These are phyloP conservation scores for Meteorus sp. DNA, from an alignment of 1,140 invertebrate genomes.

Conservation along the genomic window DNA sequence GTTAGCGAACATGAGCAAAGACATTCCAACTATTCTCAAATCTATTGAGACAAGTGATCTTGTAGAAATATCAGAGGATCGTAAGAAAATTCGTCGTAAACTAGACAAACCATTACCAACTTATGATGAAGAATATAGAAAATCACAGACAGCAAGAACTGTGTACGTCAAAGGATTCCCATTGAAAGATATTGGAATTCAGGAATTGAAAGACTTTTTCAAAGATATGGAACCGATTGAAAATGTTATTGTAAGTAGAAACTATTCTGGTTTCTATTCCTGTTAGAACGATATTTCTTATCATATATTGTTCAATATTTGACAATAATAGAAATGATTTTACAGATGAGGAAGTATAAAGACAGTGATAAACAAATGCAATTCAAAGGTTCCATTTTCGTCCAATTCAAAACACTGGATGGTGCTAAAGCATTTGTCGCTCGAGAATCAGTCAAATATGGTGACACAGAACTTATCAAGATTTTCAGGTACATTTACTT, in stretches of 20 bases:
- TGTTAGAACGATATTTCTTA: too few species aligned
- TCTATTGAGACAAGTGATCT: conserved; percentile 79
- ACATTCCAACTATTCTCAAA: conserved; percentile 71
- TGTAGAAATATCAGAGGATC: conserved; percentile 80
- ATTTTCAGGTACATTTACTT: conserved; percentile 67
- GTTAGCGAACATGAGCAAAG: conserved; percentile 72
- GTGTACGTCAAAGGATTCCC: conserved; percentile 92
- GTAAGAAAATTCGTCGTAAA: conserved; percentile 78
- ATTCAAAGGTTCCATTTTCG: conserved; percentile 91
- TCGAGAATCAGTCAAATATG: conserved; percentile 69
- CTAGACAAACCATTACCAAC: conserved; percentile 80
- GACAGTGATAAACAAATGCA: conserved; percentile 68
- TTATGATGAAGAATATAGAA: conserved; percentile 78
- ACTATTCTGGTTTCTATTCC: too few species aligned
- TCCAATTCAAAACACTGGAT: conserved; percentile 78
- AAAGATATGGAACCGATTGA: conserved; percentile 72
- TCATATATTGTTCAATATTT: neutral
- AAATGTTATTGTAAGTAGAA: conserved; percentile 68
- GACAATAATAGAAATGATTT: conserved; percentile 30
- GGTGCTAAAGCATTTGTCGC: conserved; percentile 70
- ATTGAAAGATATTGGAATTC: conserved; percentile 65
- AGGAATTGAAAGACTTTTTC: conserved; percentile 77
- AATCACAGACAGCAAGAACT: conserved; percentile 75
- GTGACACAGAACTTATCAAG: conserved; percentile 69
- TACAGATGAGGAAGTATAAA: conserved; percentile 69